A percentile compares a stretch with the other conserved stretches of the same genome.
phyloP scores from a whole-genome alignment of 2,888 invertebrate species.

The Bhutanitis thaidina region DNA sequence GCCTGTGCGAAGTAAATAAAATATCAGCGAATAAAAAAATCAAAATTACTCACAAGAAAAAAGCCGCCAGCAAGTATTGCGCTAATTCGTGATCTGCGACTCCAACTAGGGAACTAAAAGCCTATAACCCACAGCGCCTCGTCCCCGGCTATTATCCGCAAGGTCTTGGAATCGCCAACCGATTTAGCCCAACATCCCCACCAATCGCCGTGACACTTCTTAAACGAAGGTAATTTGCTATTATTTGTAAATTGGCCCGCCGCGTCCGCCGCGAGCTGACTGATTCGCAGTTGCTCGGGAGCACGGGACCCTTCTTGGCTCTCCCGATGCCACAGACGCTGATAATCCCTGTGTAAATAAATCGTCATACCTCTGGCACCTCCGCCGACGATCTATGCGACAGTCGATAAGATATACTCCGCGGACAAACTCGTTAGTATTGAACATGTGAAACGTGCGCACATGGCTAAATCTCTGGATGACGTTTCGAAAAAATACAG shows the following conservation, averaged over 20 bases:
- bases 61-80: constrained; percentile 23
- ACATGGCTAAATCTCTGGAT: constrained; percentile 58
- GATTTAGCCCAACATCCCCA: constrained; percentile 76
- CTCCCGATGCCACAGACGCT: constrained; percentile 49
- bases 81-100: constrained; percentile 53
- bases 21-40: not conserved
- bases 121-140: constrained; percentile 43
- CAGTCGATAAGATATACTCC: constrained; percentile 73
- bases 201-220: constrained; percentile 76
- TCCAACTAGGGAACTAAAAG: constrained; percentile 54
- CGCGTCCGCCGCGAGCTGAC: constrained; percentile 60
- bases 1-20: not conserved
- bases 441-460: constrained; percentile 46
- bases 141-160: constrained; percentile 69
- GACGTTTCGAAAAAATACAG: constrained; percentile 63
- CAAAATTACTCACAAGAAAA: constrained; percentile 16
- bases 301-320: constrained; percentile 59
- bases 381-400: constrained; percentile 48
- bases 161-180: constrained; percentile 73
- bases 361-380: constrained; percentile 45
- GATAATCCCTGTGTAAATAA: constrained; percentile 61
- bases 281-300: constrained; percentile 65
- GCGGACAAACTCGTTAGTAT: constrained; percentile 48
- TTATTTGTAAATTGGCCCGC: constrained; percentile 78
- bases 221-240: constrained; percentile 79